Percentiles rank a stretch among this genome's conserved stretches.
phyloP scores from a whole-genome alignment of 2,113 vertebrate genomes.

The Dromiciops gliroides region DNA sequence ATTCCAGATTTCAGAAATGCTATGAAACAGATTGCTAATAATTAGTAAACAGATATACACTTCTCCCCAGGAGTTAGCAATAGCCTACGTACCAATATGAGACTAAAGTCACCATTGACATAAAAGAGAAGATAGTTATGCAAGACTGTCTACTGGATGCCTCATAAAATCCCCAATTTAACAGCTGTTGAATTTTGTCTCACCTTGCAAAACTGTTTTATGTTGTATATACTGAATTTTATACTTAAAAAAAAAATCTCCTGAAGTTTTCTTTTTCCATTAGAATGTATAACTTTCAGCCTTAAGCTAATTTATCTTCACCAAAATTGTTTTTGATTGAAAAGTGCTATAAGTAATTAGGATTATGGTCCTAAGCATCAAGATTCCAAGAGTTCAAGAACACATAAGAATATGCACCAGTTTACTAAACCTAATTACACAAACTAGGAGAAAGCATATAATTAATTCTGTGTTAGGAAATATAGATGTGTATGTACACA shows the following conservation, averaged over 20 bases:
- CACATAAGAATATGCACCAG: background rate
- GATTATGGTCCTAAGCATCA: background rate
- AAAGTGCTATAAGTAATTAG: background rate
- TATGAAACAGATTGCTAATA: background rate
- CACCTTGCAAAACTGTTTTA: constrained; percentile 4
- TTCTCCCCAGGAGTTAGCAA: background rate
- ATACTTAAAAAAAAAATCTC: constrained; percentile 40
- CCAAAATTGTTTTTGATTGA: background rate
- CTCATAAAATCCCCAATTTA: constrained; percentile 40
- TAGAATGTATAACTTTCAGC: background rate
- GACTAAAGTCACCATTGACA: background rate
- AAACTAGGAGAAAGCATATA: background rate
- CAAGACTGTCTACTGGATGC: background rate
- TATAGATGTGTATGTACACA: background rate
- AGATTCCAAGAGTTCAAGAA: background rate
- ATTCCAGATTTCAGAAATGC: background rate
- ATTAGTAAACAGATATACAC: constrained; percentile 3
- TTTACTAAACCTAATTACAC: background rate
- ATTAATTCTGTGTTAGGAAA: background rate
- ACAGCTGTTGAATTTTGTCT: constrained; percentile 2
- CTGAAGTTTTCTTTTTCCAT: constrained; percentile 30
- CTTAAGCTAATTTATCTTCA: background rate
- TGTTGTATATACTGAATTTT: constrained; percentile 28
- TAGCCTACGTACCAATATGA: constrained; percentile 19
- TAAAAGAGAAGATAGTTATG: background rate